These are phyloP conservation scores for Trichonephila clavata DNA, from an alignment of 1,140 invertebrate genomes.

Conservation along the genomic window DNA sequence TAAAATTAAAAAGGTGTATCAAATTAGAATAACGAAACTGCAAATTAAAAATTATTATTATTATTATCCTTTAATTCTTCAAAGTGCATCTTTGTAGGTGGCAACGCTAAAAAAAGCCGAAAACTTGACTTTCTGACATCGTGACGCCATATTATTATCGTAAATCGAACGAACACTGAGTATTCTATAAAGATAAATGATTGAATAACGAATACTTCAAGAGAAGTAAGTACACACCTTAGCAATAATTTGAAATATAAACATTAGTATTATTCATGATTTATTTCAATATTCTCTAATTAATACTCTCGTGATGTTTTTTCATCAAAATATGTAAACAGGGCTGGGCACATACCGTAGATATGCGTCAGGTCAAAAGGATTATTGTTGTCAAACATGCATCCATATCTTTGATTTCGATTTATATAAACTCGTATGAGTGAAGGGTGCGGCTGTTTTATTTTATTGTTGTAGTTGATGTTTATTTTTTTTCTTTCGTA, in stretches of 20 bases:
- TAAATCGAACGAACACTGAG: constrained; percentile 25
- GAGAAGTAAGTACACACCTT: not conserved
- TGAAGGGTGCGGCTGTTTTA: not conserved
- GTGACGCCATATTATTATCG: constrained; percentile 44
- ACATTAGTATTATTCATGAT: too few relatives aligned
- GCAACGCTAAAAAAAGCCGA: not conserved
- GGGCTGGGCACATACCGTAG: constrained; percentile 41
- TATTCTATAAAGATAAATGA: not conserved
- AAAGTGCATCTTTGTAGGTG: not conserved
- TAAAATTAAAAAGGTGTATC: too few relatives aligned
- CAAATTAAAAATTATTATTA: too few relatives aligned
- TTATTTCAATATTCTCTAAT: not conserved
- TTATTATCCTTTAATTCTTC: not conserved
- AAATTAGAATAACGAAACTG: too few relatives aligned
- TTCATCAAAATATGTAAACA: constrained; percentile 39
- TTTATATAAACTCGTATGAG: not conserved
- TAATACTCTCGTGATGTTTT: not conserved
- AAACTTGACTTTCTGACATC: constrained; percentile 4
- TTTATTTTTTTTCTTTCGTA: too few relatives aligned
- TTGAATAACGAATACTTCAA: not conserved
- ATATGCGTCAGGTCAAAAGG: not conserved
- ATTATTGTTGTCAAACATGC: not conserved
- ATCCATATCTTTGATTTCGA: not conserved
- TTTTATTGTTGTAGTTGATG: too few relatives aligned
- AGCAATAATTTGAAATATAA: not conserved